phyloP scores from a whole-genome alignment of 2,113 vertebrate species.

The Aphyosemion australe region DNA sequence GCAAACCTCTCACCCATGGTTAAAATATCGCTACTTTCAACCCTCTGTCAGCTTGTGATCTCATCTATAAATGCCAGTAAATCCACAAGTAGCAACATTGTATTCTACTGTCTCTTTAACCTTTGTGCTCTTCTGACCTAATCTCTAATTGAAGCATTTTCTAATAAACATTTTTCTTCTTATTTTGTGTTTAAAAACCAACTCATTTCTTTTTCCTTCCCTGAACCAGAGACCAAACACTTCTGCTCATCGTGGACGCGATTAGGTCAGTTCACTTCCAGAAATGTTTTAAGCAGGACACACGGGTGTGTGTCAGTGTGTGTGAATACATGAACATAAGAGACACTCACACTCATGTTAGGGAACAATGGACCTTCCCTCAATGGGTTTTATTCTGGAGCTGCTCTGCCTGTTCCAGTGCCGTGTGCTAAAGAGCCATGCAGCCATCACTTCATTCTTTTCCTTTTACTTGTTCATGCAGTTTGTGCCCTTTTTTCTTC shows the following conservation, averaged over 20 bases:
- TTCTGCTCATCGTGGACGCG: conserved; percentile 27
- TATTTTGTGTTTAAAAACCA: neutral
- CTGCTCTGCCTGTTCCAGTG: conserved; percentile 67
- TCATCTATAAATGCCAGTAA: conserved; percentile 30
- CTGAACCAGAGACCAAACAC: conserved; percentile 17
- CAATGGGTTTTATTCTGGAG: conserved; percentile 77
- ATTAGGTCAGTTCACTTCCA: conserved; percentile 56
- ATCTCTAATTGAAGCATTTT: conserved; percentile 2
- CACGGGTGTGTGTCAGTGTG: conserved; percentile 20
- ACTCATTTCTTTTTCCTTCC: conserved; percentile 10
- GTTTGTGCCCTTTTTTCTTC: conserved; percentile 20
- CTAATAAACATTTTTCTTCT: neutral
- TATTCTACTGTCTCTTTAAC: neutral
- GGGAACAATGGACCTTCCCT: conserved; percentile 67
- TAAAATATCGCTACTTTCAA: conserved; percentile 3
- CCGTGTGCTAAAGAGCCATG: conserved; percentile 50
- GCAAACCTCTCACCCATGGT: conserved; percentile 27
- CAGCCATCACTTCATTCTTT: conserved; percentile 36
- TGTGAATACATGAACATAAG: conserved; percentile 29
- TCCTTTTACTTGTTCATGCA: conserved; percentile 33
- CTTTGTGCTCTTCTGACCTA: neutral
- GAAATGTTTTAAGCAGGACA: conserved; percentile 53
- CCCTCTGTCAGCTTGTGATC: conserved; percentile 58
- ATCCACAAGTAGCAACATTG: conserved; percentile 28
- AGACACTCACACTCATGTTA: conserved; percentile 41